Evolutionary conservation across 2,113 vertebrate species (phyloP).

Genomic region (Chlorodrepanis virens): DNA sequence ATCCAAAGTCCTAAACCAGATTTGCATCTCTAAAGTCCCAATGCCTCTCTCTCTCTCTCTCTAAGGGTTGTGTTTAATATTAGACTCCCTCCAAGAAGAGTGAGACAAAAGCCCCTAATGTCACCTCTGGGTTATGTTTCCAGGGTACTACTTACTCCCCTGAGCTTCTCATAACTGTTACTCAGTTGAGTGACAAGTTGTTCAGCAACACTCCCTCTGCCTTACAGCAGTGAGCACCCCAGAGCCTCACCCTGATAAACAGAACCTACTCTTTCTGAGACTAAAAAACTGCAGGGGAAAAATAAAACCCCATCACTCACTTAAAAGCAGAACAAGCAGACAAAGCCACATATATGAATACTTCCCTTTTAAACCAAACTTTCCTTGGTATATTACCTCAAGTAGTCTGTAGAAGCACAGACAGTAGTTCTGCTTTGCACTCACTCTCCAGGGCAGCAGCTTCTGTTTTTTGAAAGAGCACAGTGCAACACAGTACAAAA

Average conservation of each 20-base stretch:
- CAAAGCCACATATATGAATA: not conserved
- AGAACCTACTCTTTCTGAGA: not conserved
- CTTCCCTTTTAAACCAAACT: not conserved
- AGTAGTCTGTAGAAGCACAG: not conserved
- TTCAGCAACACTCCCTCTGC: not conserved
- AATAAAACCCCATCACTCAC: not conserved
- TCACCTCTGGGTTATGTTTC: not conserved
- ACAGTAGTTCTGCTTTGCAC: not conserved
- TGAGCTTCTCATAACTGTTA: not conserved
- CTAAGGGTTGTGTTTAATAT: not conserved
- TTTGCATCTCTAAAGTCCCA: not conserved
- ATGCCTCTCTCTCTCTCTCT: not conserved
- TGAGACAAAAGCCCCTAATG: not conserved
- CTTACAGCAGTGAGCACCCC: not conserved
- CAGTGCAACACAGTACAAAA: not conserved
- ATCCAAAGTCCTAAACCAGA: not conserved
- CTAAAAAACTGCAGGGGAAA: not conserved
- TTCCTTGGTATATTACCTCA: not conserved
- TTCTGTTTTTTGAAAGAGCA: not conserved
- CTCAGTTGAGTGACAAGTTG: not conserved
- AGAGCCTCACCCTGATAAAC: not conserved
- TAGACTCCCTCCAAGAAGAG: not conserved
- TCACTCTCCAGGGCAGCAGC: not conserved
- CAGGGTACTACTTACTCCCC: not conserved
- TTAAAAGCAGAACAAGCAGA: not conserved